Percentiles rank a stretch among this genome's conserved stretches.
phyloP scores from a whole-genome alignment of 2,888 invertebrate genomes.

The Pyrrhia umbra region DNA sequence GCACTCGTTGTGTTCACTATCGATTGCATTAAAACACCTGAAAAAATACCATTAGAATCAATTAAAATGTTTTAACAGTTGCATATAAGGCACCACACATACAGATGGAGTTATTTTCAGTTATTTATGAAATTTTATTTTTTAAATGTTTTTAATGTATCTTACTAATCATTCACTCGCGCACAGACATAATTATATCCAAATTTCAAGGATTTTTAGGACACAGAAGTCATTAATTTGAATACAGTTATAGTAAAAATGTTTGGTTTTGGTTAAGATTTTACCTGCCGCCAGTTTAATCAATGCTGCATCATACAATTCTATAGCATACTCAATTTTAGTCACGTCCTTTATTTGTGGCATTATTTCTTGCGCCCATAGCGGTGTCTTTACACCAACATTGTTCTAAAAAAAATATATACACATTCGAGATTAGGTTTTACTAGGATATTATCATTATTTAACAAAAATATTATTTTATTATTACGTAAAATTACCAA shows the following conservation, averaged over 20 bases:
- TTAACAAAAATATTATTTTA: background rate
- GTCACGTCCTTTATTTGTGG: constrained; percentile 84
- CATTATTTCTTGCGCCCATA: constrained; percentile 82
- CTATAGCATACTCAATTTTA: constrained; percentile 81
- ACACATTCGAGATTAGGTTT: background rate
- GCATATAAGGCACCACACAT: no score
- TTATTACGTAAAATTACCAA: constrained; percentile 72
- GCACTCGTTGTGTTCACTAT: constrained; percentile 85
- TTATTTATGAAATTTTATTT: no score
- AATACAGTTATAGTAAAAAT: no score
- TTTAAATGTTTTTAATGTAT: no score
- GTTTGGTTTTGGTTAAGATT: background rate
- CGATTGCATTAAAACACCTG: constrained; percentile 87
- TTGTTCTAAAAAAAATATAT: constrained; percentile 78
- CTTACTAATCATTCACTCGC: no score
- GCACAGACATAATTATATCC: no score
- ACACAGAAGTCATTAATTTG: no score
- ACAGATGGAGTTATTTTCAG: no score
- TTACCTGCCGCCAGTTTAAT: constrained; percentile 82
- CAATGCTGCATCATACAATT: constrained; percentile 79
- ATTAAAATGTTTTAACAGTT: no score
- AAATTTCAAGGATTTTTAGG: no score
- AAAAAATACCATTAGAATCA: no score
- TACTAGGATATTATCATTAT: background rate
- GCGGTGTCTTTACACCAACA: constrained; percentile 78